Base-by-base conservation (phyloP, 2,113 vertebrate species). In the Excalfactoria chinensis region DNA sequence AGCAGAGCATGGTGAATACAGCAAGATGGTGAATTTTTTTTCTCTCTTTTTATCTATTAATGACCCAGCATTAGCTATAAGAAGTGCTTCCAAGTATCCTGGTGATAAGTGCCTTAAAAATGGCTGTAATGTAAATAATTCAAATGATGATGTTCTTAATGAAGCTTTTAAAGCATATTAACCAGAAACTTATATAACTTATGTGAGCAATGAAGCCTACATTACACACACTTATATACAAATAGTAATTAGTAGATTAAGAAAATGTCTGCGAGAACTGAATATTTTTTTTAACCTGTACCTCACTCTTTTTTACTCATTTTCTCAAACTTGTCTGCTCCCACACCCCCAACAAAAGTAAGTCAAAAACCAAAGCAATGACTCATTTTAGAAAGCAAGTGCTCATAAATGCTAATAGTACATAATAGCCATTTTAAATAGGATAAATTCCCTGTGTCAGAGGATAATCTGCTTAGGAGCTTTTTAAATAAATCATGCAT, bases 81-180 rank as follows among this genome's bases (percentile, higher is more conserved):
- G 92, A 92, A 94, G 71, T 82, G 22, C 56, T 86, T 90, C 48
- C 76, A 94, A 55, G 81, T 89, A 91, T 71, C 68, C 66, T 53
- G 37, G 25, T 92, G 70, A 49, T 90, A 88, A 82, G 70, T 95
- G 84, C 90, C 59, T 94, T 88, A 92, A 93, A 86, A 96, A 53
- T 17, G 4, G 43, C 55, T 68, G 34, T 85, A 94, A 69, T 70
- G 48, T 95, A 93, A 96, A 95, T 95, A 95, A 95, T 96, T 95
- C 74, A 96, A 84, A 71, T 35, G 41, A 66, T 92, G 34, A 69
- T 92, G 34, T 87, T 95, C 64, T 69, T 88, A 67, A 83, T 16
- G 12, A 94, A 90, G 70, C 62, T 91, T 94, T 90, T 93, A 82
- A 85, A 85, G 40, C 84, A 62, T 91, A 95, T 93, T 95, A 95